A percentile compares a stretch with the other conserved stretches of the same genome.
These are phyloP conservation scores for Mesaphorura yosii DNA, from an alignment of 1,140 invertebrate species.

Conservation along the genomic window DNA sequence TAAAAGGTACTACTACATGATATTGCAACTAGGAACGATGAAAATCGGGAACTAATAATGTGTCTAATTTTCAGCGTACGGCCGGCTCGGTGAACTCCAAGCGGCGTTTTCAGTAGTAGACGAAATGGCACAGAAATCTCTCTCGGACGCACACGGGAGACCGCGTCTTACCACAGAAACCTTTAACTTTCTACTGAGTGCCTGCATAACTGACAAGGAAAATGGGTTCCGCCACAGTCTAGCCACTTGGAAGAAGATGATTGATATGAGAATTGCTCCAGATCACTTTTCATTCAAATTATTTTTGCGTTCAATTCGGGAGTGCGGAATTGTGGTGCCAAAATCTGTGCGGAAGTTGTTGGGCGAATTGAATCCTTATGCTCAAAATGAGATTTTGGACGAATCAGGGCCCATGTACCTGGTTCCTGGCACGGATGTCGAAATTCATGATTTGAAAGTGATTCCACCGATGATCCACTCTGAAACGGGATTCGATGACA, in stretches of 20 bases:
- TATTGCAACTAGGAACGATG: background rate
- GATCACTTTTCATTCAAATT: slow-evolving; percentile 66
- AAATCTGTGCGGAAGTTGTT: slow-evolving; percentile 6
- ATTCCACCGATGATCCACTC: background rate
- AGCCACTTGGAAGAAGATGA: slow-evolving; percentile 72
- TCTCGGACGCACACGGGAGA: slow-evolving; percentile 39
- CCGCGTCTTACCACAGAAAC: slow-evolving; percentile 54
- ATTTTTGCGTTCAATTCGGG: slow-evolving; percentile 58
- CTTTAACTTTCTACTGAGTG: slow-evolving; percentile 67
- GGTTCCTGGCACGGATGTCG: slow-evolving; percentile 10
- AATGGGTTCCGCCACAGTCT: slow-evolving; percentile 67
- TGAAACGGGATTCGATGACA: background rate
- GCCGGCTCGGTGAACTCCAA: slow-evolving; percentile 58
- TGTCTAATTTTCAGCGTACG: slow-evolving; percentile 51
- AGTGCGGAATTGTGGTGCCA: slow-evolving; percentile 44
- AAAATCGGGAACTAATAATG: background rate
- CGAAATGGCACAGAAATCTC: slow-evolving; percentile 50
- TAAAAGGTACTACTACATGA: slow-evolving; percentile 47
- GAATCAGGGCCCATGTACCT: slow-evolving; percentile 6
- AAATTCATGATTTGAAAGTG: background rate
- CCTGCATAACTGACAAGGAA: slow-evolving; percentile 61
- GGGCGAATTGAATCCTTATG: background rate
- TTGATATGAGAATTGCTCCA: slow-evolving; percentile 49
- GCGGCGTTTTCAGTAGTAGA: slow-evolving; percentile 69
- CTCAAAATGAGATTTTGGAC: slow-evolving; percentile 16